Conservation (phyloP, 1,140 invertebrate genomes). For the Drosophila kepulauana region DNA sequence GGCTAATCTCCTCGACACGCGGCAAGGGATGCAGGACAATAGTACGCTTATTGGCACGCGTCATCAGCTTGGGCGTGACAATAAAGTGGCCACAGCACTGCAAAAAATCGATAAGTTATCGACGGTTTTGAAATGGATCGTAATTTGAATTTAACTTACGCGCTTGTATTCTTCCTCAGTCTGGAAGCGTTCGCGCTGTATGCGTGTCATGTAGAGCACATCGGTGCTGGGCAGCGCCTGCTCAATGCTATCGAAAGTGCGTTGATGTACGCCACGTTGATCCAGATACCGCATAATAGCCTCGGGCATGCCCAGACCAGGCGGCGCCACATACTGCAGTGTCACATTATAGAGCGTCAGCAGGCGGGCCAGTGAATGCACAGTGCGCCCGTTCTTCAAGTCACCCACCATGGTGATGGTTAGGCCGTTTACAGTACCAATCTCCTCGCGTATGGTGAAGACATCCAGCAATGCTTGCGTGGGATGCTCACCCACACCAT, state of each 20-base stretch:
- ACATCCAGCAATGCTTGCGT: constrained; percentile 99
- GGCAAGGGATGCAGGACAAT: constrained; percentile 99
- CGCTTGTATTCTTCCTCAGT: constrained; percentile 94
- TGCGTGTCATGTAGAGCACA: constrained; percentile 99
- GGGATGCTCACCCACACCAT: constrained; percentile 99
- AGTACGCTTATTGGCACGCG: constrained; percentile 95
- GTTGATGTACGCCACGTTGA: constrained; percentile 92
- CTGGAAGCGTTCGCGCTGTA: constrained; percentile 97
- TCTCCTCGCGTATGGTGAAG: constrained; percentile 99
- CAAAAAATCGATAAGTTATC: background rate
- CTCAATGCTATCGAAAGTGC: constrained; percentile 90
- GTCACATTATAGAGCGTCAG: constrained; percentile 96
- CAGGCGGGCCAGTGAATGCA: constrained; percentile 97
- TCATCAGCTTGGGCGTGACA: constrained; percentile 98
- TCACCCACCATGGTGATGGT: constrained; percentile 98
- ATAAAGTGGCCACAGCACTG: constrained; percentile 93
- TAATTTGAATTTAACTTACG: constrained; percentile 34
- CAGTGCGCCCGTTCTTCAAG: constrained; percentile 98
- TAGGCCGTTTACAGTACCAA: constrained; percentile 98
- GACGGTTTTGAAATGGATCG: background rate
- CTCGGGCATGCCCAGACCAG: constrained; percentile 95
- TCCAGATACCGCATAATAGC: constrained; percentile 92
- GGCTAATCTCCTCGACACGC: constrained; percentile 96
- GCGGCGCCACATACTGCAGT: constrained; percentile 95
- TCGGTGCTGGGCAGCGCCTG: constrained; percentile 96